A percentile compares a stretch with the other conserved stretches of the same genome.
phyloP scores from a whole-genome alignment of 2,888 invertebrate genomes.

The Dromius quadrimaculatus region DNA sequence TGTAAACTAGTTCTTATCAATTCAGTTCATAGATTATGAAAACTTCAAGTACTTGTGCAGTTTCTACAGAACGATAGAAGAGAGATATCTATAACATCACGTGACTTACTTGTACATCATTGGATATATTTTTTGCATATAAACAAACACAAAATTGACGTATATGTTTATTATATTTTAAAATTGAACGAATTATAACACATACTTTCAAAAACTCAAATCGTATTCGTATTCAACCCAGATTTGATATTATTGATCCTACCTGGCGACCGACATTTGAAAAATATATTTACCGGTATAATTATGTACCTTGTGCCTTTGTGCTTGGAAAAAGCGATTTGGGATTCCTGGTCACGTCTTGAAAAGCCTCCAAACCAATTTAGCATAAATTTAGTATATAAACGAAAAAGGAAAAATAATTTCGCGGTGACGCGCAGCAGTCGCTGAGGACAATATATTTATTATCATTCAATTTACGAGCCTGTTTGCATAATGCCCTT shows the following conservation, averaged over 20 bases:
- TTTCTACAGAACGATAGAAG: too few relatives aligned
- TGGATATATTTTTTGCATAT: too few relatives aligned
- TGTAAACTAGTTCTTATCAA: too few relatives aligned
- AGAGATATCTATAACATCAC: too few relatives aligned
- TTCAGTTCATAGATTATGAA: too few relatives aligned
- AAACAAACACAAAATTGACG: too few relatives aligned
- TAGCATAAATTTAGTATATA: constrained; percentile 40
- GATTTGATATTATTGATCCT: background rate
- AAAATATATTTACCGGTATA: constrained; percentile 6
- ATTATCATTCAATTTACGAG: constrained; percentile 50
- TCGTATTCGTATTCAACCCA: too few relatives aligned
- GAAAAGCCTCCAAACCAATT: constrained; percentile 22
- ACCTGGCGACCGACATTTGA: background rate
- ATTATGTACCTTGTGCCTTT: background rate
- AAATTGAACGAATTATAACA: too few relatives aligned
- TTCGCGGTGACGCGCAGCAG: constrained; percentile 5
- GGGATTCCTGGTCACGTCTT: constrained; percentile 29
- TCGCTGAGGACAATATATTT: constrained; percentile 43
- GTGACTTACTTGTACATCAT: too few relatives aligned
- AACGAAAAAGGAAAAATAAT: constrained; percentile 47
- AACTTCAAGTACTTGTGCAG: too few relatives aligned
- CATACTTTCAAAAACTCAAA: too few relatives aligned
- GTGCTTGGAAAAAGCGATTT: constrained; percentile 6
- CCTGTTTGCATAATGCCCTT: constrained; percentile 46
- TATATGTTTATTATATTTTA: too few relatives aligned